Conservation (phyloP, 2,888 invertebrate genomes). For the Eristalis tenax region DNA sequence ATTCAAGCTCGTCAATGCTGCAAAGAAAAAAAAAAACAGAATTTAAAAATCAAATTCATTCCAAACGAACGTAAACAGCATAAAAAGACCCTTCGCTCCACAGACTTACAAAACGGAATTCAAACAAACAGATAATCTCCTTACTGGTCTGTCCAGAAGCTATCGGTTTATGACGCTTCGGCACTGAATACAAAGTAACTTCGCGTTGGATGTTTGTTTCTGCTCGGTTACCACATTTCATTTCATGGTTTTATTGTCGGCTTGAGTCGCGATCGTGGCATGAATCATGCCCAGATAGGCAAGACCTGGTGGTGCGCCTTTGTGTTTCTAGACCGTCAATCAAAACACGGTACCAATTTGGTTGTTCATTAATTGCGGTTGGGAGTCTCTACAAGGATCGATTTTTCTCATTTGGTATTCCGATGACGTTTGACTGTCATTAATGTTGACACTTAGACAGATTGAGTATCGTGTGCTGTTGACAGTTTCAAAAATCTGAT, state of each 20-base stretch:
- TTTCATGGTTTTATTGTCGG: conserved; percentile 31
- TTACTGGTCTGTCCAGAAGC: neutral
- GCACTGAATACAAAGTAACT: conserved; percentile 48
- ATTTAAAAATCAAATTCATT: neutral
- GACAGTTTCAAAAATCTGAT: neutral
- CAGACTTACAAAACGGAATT: neutral
- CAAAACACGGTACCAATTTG: conserved; percentile 62
- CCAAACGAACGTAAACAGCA: neutral
- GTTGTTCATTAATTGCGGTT: conserved; percentile 45
- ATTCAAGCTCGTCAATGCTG: conserved; percentile 53
- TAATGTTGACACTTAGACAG: conserved; percentile 19
- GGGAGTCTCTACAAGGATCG: conserved; percentile 32
- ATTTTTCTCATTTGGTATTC: conserved; percentile 37
- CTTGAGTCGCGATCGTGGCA: neutral
- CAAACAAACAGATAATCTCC: conserved; percentile 18
- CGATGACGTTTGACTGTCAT: conserved; percentile 7
- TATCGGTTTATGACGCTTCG: conserved; percentile 36
- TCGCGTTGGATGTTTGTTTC: neutral
- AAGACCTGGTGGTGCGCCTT: conserved; percentile 6
- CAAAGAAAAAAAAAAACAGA: conserved; percentile 15
- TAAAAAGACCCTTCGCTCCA: conserved; percentile 1
- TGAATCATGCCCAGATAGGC: conserved; percentile 30
- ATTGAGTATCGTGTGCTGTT: conserved; percentile 1
- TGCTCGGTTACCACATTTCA: conserved; percentile 18
- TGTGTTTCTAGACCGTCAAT: conserved; percentile 37